Percentiles rank a stretch among this genome's conserved stretches.
Evolutionary conservation across 2,797 vertebrate genomes (phyloP).

Genomic region (Sebastes matsubarae): DNA sequence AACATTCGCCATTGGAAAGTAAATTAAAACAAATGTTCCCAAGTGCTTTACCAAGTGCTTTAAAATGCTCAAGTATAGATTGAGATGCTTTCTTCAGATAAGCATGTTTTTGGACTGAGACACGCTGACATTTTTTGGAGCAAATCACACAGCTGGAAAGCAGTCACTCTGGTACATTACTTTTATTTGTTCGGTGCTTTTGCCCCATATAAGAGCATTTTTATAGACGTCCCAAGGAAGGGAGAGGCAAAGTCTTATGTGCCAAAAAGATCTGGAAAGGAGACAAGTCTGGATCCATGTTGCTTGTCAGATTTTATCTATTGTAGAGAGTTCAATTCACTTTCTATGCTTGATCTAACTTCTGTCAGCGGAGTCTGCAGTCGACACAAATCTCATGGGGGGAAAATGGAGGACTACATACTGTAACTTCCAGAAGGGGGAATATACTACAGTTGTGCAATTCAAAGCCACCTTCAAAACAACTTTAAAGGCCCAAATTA

Average conservation of each 20-base stretch:
- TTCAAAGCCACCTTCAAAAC: constrained; percentile 29
- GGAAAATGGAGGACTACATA: constrained; percentile 31
- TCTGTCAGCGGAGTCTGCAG: constrained; percentile 59
- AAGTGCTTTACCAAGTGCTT: constrained; percentile 51
- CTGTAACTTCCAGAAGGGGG: constrained; percentile 17
- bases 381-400: constrained; percentile 54
- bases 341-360: constrained; percentile 73
- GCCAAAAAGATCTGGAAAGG: constrained; percentile 60
- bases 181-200: constrained; percentile 58
- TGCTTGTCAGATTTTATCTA: constrained; percentile 76
- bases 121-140: constrained; percentile 56
- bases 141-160: constrained; percentile 67
- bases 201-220: constrained; percentile 60
- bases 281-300: constrained; percentile 73
- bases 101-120: constrained; percentile 38
- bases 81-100: constrained; percentile 64
- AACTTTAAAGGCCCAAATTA: constrained; percentile 21
- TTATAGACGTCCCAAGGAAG: constrained; percentile 45
- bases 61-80: constrained; percentile 44
- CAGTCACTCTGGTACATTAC: constrained; percentile 46
- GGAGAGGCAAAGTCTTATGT: constrained; percentile 47
- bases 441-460: constrained; percentile 35
- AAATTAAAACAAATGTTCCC: constrained; percentile 73
- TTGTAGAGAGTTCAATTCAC: constrained; percentile 56
- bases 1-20: constrained; percentile 61